Evolutionary conservation across 2,888 invertebrate species (phyloP), one percentile per base, ranked within the genome.

Genomic region (Nasonia oneida): DNA sequence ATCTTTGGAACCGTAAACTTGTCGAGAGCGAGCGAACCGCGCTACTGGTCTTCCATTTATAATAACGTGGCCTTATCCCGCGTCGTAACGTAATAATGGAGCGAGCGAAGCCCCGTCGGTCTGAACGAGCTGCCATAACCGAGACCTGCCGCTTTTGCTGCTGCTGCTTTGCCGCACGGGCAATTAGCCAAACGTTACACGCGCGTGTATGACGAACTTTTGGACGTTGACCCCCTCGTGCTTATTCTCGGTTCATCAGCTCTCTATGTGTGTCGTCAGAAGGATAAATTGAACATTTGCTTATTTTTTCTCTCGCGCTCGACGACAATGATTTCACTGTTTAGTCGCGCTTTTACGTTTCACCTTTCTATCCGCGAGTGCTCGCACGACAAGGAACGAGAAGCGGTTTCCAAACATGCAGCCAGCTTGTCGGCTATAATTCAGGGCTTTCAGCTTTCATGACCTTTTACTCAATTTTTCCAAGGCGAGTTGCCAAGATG

Each of bases 41-140:
- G 91, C 93, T 93, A 93, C 93, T 89, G 93, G 93, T 93, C 91
- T 93, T 93, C 90, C 91, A 88, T 89, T 89, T 91, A 92, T 93
- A 93, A 93, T 92, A 87, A 85, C 83, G 64, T 29, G 78, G 79
- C 73, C 76, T 83, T 83, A 87, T 80, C 89, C 89, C 47, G 79
- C 76, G 90, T 93, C 90, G 89, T 91, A 92, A 92, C 90, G 89
- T 90, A 92, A 91, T 92, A 92, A 91, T 91, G 89, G 90, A 88
- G 47, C 39, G 23, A 42, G 81, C 88, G 88, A 87, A 79, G 84
- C 76, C 75, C n/a, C 75, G 79, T 64, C 83, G 87, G 88, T 84
- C 88, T 87, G 88, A 92, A 91, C 90, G 91, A 91, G 90, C 90
- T 91, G 90, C 90, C 91, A 91, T 92, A 91, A 93, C 90, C 71